Conservation (phyloP, 2,113 vertebrate species). For the Ptilonorhynchus violaceus region DNA sequence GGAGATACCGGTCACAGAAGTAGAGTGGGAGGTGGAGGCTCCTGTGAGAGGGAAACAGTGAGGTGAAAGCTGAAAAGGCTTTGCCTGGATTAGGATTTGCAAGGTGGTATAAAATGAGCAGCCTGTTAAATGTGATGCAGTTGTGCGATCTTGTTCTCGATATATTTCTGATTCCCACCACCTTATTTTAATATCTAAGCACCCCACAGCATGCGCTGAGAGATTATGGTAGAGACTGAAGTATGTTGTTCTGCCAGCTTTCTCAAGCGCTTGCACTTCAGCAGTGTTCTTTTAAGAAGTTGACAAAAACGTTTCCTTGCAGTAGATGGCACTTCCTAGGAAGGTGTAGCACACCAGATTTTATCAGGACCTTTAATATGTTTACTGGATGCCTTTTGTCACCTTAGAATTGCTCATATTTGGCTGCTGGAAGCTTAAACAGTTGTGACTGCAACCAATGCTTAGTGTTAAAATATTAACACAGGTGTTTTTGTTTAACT, state of each 20-base stretch:
- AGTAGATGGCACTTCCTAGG: background rate
- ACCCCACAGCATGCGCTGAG: background rate
- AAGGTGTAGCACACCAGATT: background rate
- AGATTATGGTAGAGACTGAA: background rate
- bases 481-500: background rate
- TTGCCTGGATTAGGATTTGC: background rate
- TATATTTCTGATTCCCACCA: background rate
- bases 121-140: background rate
- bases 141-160: background rate
- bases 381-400: background rate
- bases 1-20: accelerated
- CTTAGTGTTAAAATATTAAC: background rate
- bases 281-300: background rate
- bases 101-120: accelerated
- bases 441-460: background rate
- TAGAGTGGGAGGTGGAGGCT: background rate
- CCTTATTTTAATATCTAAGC: background rate
- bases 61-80: background rate
- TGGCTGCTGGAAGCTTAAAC: background rate
- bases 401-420: background rate
- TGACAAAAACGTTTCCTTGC: background rate
- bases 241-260: background rate
- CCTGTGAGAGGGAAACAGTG: background rate
- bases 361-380: background rate
- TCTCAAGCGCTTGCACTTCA: background rate